Conservation (phyloP, 2,113 vertebrate species). For the Cynopterus brachyotis region DNA sequence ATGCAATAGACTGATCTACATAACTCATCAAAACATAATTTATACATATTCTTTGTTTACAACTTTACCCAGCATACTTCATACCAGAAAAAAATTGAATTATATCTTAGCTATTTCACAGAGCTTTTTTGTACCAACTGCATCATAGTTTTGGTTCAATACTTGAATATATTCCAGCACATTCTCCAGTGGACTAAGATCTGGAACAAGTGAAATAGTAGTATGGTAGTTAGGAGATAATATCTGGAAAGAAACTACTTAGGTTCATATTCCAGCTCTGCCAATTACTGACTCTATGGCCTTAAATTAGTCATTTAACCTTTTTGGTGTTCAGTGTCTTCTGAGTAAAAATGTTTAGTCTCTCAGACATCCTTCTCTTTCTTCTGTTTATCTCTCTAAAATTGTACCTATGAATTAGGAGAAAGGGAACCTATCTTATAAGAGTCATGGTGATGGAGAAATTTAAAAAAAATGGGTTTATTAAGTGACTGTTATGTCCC, state of each 20-base stretch:
- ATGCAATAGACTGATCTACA: not conserved
- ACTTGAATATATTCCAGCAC: not conserved
- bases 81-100: not conserved
- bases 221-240: not conserved
- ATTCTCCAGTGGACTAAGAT: not conserved
- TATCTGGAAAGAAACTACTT: not conserved
- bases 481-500: not conserved
- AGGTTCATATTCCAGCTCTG: not conserved
- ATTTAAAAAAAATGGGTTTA: not conserved
- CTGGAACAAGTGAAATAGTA: not conserved
- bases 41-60: not conserved
- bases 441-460: not conserved
- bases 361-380: not conserved
- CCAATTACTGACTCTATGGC: not conserved
- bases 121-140: not conserved
- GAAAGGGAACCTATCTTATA: accelerated
- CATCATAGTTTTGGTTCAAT: not conserved
- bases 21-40: not conserved
- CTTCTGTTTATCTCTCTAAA: not conserved
- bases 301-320: not conserved
- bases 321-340: not conserved
- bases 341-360: not conserved
- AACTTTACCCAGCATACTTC: not conserved
- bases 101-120: not conserved
- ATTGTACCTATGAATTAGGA: not conserved